Conservation (phyloP, 2,113 vertebrate species). For the Saguinus imperator region DNA sequence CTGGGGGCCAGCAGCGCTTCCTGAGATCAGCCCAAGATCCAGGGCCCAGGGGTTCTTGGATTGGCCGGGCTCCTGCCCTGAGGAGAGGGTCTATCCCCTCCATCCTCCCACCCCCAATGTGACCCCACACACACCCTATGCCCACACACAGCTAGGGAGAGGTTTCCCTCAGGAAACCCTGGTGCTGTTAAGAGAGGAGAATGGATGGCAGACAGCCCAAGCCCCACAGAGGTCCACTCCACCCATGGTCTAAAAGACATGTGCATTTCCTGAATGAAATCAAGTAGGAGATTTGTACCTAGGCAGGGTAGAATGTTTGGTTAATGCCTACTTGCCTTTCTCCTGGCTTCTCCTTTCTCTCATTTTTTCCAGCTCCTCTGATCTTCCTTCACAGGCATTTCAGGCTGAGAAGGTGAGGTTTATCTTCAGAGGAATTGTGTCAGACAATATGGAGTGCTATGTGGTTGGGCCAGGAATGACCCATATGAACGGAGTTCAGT, state of each 20-base stretch:
- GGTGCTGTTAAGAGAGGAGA: not conserved
- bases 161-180: not conserved
- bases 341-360: not conserved
- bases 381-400: not conserved
- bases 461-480: not conserved
- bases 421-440: not conserved
- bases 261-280: not conserved
- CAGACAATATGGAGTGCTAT: not conserved
- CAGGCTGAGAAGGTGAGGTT: not conserved
- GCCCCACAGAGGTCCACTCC: fast-evolving
- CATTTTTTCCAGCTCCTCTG: not conserved
- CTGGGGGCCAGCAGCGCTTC: not conserved
- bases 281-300: not conserved
- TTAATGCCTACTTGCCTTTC: not conserved
- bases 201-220: not conserved
- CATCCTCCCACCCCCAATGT: not conserved
- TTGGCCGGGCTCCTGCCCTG: not conserved
- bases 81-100: not conserved
- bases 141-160: not conserved
- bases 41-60: not conserved
- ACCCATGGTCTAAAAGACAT: not conserved
- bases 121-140: not conserved
- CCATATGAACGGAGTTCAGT: not conserved
- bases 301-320: not conserved
- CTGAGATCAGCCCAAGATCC: not conserved